Base-by-base conservation (phyloP, 2,113 vertebrate species). In the Tricholaema leucomelas region DNA sequence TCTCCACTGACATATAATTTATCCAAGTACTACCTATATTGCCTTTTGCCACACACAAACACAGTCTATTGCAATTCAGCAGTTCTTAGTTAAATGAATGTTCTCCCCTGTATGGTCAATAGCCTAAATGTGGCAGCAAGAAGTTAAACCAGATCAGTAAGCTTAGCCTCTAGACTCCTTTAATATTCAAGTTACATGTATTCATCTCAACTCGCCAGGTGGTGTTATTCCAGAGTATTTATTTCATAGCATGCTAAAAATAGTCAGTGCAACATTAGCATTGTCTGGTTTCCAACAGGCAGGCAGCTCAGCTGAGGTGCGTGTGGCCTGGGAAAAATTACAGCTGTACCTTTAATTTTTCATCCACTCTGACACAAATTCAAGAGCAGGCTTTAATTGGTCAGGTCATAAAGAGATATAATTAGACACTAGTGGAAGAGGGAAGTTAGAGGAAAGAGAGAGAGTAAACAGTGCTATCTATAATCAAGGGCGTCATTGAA, bases 381-480 rank as follows among this genome's bases (percentile, higher is more conserved):
- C 94, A 95, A 95, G 70, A 95, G 78, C 65, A 83, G 81, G 59
- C 74, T 95, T 96, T 96, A 97, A 96, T 95, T 96, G 80, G 89
- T 38, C 64, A 82, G 79, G 83, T 82, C 91, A 79, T 96, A 95
- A 95, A 95, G 56, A 82, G 77, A 88, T 95, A 95, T 96, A 96
- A 96, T 96, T 96, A 96, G 91, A 93, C 61, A 85, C 89, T 83
- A 83, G 94, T 96, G 44, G 91, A 90, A 90, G 91, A 90, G 60
- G 92, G 74, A 96, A 94, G 86, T 64, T 94, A 58, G 42, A 88
- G 86, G 79, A 70, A 96, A 92, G 74, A 94, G 64, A 88, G 61
- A 78, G 86, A 81, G 89, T 94, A 96, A 96, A 97, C 96, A 96
- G 93, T 96, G 87, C 93, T 97, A 95, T 96, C 96, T 96, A 85